These are phyloP conservation scores for Andinoacara biseriatus DNA, from an alignment of 2,113 vertebrate genomes.

Conservation along the genomic window DNA sequence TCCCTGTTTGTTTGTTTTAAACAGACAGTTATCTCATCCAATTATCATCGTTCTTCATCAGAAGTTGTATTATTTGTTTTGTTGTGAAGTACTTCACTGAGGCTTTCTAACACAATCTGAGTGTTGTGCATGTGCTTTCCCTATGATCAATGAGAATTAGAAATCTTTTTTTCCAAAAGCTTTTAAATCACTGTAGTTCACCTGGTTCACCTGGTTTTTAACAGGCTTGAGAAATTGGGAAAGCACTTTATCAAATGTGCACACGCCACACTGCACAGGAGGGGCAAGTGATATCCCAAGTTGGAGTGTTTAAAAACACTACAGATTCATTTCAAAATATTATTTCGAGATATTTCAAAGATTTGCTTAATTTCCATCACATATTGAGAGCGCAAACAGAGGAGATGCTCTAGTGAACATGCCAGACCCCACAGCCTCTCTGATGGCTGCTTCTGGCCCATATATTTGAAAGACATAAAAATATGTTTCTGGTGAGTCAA, in stretches of 20 bases:
- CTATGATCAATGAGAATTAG: background rate
- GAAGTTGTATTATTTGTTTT: background rate
- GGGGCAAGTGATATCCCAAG: background rate
- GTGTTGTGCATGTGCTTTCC: background rate
- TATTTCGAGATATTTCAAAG: background rate
- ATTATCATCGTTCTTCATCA: slow-evolving; percentile 17
- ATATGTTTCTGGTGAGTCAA: background rate
- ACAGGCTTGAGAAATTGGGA: slow-evolving; percentile 2
- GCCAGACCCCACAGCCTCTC: background rate
- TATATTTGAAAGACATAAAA: background rate
- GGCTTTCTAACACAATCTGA: background rate
- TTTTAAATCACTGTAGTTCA: slow-evolving; percentile 13
- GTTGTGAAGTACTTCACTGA: background rate
- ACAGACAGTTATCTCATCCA: background rate
- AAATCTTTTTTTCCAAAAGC: background rate
- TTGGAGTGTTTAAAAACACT: slow-evolving; percentile 5
- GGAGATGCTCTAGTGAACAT: background rate
- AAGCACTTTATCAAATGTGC: slow-evolving; percentile 10
- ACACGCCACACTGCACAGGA: background rate
- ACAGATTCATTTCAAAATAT: background rate
- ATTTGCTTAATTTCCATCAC: background rate
- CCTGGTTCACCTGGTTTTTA: slow-evolving; percentile 13
- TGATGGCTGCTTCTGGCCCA: background rate
- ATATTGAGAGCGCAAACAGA: background rate
- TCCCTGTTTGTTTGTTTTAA: background rate